Conservation (phyloP, 2,888 invertebrate species). For the Sarcophaga subvicina region DNA sequence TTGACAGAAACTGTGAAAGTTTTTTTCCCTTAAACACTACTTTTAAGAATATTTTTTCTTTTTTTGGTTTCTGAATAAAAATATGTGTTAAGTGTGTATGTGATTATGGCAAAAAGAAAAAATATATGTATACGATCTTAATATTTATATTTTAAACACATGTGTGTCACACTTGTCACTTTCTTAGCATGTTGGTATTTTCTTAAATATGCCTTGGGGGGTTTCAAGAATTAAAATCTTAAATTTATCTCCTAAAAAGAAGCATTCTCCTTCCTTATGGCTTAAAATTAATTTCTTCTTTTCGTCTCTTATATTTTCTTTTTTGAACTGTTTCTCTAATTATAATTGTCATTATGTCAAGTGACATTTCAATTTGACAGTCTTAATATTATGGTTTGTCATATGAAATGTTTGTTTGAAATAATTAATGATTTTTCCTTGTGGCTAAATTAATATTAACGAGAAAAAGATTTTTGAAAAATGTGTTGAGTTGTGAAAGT, state of each 20-base stretch:
- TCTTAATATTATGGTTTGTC: neutral
- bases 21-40: conserved; percentile 1
- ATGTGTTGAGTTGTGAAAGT: conserved; percentile 31
- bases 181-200: neutral
- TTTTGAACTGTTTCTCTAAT: conserved; percentile 20
- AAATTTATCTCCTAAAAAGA: conserved; percentile 11
- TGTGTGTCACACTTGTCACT: conserved; percentile 60
- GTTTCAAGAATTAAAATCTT: neutral
- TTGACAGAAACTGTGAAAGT: conserved; percentile 1
- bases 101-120: conserved; percentile 3
- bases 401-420: conserved; percentile 8
- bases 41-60: neutral
- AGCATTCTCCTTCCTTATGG: conserved; percentile 6
- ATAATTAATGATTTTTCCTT: conserved; percentile 54
- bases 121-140: conserved; percentile 20
- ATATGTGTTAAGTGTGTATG: conserved; percentile 46
- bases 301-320: neutral
- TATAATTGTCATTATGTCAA: conserved; percentile 58
- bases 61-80: no score
- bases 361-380: conserved; percentile 63
- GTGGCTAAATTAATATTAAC: conserved; percentile 26
- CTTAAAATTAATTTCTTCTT: conserved; percentile 44
- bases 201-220: conserved; percentile 11
- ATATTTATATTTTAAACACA: conserved; percentile 50
- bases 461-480: conserved; percentile 25